Evolutionary conservation across 2,113 vertebrate species (phyloP), one percentile per base, ranked within the genome.

Genomic region (Poecilia latipinna): DNA sequence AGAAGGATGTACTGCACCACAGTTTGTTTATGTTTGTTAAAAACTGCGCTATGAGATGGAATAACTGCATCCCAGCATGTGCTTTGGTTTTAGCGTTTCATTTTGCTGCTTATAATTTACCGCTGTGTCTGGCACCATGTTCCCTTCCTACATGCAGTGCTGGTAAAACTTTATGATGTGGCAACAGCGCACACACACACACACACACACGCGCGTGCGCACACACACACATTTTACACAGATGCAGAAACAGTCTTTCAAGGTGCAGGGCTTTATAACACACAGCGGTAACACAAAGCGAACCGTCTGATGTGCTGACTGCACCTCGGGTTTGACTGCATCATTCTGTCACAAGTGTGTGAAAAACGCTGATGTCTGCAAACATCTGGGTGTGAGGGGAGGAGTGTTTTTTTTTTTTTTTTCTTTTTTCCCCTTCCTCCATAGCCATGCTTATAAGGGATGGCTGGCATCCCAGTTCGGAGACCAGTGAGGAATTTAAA

Each of bases 131-230:
- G 88, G 86, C 80, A 82, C 79, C 65, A 74, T 75, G 74, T 82
- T 83, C 75, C 80, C 81, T 85, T 76, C 85, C 85, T 88, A 78
- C 89, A 87, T 79, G 77, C 79, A 79, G 13, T 75, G 85, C 90
- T 83, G 86, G 86, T 93, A 88, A 93, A 94, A 90, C 79, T 90
- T 92, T 88, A 92, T 85, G 82, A 86, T 24, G 75, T 85, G 89
- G 83, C 80, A 72, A 82, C 65, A 54, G 78, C 68, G 77, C 6
- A 61, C 65, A 5, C 65, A 32, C 12, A 19, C 44, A 54, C 22
- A 51, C 26, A 35, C 32, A 73, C 48, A 22, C 19, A 61, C 29
- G 66, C 33, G 4, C 64, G 29, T 10, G 15, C 44, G 44, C 22
- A 44, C 24, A 35, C 32, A 73, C 51, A 24, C 15, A 54, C 33